Evolutionary conservation across 2,797 vertebrate genomes (phyloP).

Genomic region (Momotus momota): DNA sequence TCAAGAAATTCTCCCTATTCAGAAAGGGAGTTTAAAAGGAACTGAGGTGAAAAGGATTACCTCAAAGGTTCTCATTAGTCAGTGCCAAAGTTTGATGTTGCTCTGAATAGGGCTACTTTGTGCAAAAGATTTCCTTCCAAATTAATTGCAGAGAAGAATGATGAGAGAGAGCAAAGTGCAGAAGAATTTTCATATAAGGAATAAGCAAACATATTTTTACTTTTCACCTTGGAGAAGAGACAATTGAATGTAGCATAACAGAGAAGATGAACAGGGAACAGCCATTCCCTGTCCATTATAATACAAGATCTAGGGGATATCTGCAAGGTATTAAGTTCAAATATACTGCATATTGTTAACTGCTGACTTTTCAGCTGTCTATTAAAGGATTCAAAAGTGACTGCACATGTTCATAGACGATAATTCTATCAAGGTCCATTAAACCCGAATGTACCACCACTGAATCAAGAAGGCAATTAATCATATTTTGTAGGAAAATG

Average conservation of each 20-base stretch:
- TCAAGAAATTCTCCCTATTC: background rate
- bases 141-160: background rate
- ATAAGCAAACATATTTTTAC: background rate
- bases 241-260: background rate
- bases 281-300: background rate
- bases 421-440: slow-evolving; percentile 45
- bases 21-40: background rate
- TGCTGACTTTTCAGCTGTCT: background rate
- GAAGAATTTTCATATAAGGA: background rate
- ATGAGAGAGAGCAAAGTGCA: background rate
- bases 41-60: background rate
- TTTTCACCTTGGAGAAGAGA: background rate
- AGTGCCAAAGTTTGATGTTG: background rate
- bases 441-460: background rate
- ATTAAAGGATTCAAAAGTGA: background rate
- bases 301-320: background rate
- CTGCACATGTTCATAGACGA: background rate
- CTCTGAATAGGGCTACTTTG: background rate
- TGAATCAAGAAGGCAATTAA: slow-evolving; percentile 29
- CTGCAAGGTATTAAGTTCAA: background rate
- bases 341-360: slow-evolving; percentile 37
- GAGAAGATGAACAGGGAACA: background rate
- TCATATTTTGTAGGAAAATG: background rate
- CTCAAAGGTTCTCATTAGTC: background rate
- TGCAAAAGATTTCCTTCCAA: background rate